A percentile compares a stretch with the other conserved stretches of the same genome.
Evolutionary conservation across 2,113 vertebrate genomes (phyloP).

Genomic region (Orycteropus afer): DNA sequence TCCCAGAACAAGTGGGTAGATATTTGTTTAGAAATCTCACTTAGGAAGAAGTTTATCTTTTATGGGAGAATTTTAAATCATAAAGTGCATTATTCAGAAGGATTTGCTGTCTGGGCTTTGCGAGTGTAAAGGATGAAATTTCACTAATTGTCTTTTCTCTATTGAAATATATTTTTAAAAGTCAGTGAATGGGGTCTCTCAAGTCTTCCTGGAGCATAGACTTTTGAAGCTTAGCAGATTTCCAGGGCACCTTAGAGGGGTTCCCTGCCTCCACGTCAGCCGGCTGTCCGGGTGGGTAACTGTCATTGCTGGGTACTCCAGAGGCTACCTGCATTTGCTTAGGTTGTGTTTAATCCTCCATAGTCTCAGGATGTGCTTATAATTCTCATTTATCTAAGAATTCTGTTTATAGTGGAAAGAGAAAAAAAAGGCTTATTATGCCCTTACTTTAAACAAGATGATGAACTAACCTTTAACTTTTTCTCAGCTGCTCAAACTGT

Average conservation of each 20-base stretch:
- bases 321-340: not conserved
- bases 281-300: not conserved
- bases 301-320: not conserved
- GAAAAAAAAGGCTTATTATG: conserved; percentile 19
- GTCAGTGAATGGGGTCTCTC: not conserved
- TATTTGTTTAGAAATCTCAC: not conserved
- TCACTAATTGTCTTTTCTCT: not conserved
- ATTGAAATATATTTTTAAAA: not conserved
- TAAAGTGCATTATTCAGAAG: not conserved
- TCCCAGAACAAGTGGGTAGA: conserved; percentile 26
- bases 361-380: not conserved
- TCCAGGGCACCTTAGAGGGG: not conserved
- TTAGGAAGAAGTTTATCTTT: not conserved
- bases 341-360: not conserved
- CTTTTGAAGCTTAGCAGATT: not conserved
- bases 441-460: conserved; percentile 45
- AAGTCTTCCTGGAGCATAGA: not conserved
- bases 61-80: conserved; percentile 3
- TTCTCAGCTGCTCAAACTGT: conserved; percentile 50
- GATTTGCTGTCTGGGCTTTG: not conserved
- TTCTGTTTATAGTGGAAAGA: conserved; percentile 61
- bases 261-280: not conserved
- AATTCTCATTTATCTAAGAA: conserved; percentile 37
- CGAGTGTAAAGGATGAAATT: not conserved
- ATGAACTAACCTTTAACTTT: conserved; percentile 75